A percentile compares a stretch with the other conserved stretches of the same genome.
These are phyloP conservation scores for Dermochelys coriacea DNA, from an alignment of 2,797 vertebrate genomes.

Conservation along the genomic window DNA sequence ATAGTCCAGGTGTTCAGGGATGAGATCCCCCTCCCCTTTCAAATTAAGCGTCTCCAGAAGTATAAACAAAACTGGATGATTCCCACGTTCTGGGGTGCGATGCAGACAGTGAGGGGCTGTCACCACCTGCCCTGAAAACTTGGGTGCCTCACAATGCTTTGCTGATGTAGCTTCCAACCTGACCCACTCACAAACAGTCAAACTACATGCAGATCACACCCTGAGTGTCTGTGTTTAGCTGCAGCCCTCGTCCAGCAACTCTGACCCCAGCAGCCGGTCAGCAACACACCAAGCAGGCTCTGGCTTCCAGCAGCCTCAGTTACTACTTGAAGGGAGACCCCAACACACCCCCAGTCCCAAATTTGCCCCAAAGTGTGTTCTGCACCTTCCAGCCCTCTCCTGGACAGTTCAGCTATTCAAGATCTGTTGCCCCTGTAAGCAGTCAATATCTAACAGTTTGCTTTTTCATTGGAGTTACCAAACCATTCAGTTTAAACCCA, in stretches of 20 bases:
- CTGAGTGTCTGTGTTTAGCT: not conserved
- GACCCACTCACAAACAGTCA: not conserved
- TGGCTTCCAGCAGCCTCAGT: not conserved
- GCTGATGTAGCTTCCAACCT: too few relatives aligned
- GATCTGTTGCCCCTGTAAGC: not conserved
- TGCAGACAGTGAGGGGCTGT: too few relatives aligned
- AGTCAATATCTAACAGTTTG: not conserved
- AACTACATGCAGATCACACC: not conserved
- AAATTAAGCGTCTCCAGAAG: too few relatives aligned
- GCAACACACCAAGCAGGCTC: not conserved
- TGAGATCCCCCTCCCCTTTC: too few relatives aligned
- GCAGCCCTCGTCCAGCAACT: too few relatives aligned
- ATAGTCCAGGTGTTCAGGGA: too few relatives aligned
- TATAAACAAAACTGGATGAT: too few relatives aligned
- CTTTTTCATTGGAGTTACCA: not conserved
- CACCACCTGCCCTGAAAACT: too few relatives aligned
- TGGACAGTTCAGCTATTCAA: not conserved
- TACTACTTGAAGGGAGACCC: not conserved
- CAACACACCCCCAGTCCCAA: not conserved
- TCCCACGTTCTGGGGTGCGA: too few relatives aligned
- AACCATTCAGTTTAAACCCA: not conserved
- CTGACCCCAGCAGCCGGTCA: not conserved
- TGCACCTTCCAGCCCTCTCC: not conserved
- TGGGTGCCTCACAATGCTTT: too few relatives aligned
- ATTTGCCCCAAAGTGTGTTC: not conserved